Evolutionary conservation across 2,797 vertebrate species (phyloP).

Genomic region (Sebastes aleutianus): DNA sequence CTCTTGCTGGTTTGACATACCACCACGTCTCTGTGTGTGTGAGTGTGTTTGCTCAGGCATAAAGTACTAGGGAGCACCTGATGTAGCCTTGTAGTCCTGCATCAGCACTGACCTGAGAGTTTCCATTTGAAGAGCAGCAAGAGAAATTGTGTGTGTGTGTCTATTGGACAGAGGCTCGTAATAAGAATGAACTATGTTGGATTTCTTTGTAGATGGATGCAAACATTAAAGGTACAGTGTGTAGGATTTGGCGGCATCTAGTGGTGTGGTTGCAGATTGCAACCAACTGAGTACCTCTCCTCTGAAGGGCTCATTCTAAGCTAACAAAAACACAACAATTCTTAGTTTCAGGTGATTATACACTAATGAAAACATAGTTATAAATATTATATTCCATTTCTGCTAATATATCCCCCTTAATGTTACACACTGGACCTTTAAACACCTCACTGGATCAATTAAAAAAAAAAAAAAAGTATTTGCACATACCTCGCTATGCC

Average conservation of each 20-base stretch:
- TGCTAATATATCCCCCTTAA: too few relatives aligned
- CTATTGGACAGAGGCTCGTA: neutral
- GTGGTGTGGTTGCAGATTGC: too few relatives aligned
- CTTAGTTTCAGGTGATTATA: too few relatives aligned
- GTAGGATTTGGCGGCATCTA: too few relatives aligned
- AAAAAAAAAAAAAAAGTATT: neutral
- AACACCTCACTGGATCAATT: neutral
- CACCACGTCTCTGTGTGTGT: neutral
- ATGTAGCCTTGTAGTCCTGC: constrained; percentile 5
- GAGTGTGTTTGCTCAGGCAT: constrained; percentile 22
- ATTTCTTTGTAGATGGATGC: neutral
- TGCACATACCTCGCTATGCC: neutral
- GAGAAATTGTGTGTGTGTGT: neutral
- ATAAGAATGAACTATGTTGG: neutral
- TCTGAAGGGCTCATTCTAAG: too few relatives aligned
- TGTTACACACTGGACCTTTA: fast-evolving
- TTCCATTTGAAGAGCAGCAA: neutral
- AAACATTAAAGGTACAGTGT: neutral
- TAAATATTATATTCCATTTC: too few relatives aligned
- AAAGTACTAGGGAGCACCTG: constrained; percentile 40
- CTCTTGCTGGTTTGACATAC: constrained; percentile 39
- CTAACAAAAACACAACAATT: fast-evolving
- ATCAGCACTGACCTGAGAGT: constrained; percentile 16
- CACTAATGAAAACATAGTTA: too few relatives aligned
- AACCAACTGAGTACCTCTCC: too few relatives aligned